Evolutionary conservation across 2,888 invertebrate genomes (phyloP).

Genomic region (Drymonia ruficornis): DNA sequence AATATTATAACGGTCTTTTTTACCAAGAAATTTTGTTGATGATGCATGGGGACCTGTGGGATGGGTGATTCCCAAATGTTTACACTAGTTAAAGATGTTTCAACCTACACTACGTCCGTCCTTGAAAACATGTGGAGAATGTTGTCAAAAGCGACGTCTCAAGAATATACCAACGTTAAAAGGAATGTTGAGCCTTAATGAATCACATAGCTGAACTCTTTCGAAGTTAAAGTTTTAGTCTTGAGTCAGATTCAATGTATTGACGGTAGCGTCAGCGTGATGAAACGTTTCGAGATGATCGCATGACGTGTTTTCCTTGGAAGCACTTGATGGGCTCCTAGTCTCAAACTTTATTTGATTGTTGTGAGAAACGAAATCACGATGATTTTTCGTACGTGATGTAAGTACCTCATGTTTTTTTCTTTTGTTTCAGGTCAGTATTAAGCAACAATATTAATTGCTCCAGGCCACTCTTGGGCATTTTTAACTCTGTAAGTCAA

Average conservation of each 20-base stretch:
- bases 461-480: neutral
- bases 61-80: too few species aligned
- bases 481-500: conserved; percentile 14
- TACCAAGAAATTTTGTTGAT: too few species aligned
- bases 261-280: conserved; percentile 1
- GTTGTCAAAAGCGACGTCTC: too few species aligned
- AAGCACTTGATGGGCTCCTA: neutral
- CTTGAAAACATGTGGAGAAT: too few species aligned
- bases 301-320: conserved; percentile 17
- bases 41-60: too few species aligned
- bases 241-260: conserved; percentile 24
- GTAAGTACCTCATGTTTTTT: neutral
- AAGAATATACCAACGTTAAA: too few species aligned
- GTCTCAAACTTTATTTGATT: neutral
- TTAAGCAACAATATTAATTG: neutral
- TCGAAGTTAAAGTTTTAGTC: conserved; percentile 15
- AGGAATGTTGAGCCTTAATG: neutral
- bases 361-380: too few species aligned
- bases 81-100: too few species aligned
- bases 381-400: too few species aligned
- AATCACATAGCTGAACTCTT: too few species aligned
- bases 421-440: conserved; percentile 49
- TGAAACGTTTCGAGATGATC: conserved; percentile 16
- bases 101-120: too few species aligned
- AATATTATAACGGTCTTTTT: too few species aligned